Percentiles rank a stretch among this genome's conserved stretches.
Conservation (phyloP, 2,888 invertebrate genomes). For the Gerris lacustris region DNA sequence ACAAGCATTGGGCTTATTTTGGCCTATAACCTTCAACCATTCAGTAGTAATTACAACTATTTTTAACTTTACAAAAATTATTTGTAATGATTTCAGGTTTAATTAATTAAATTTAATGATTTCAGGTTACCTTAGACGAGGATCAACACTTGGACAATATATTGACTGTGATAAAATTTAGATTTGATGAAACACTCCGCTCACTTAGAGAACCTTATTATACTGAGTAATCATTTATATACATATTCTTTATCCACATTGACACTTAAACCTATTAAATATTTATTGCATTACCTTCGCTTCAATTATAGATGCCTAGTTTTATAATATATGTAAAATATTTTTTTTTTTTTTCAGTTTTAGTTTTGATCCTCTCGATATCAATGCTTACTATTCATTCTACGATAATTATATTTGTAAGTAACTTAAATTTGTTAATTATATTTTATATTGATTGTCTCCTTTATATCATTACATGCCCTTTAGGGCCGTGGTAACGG, state of each 20-base stretch:
- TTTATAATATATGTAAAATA: neutral
- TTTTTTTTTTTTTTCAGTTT: constrained; percentile 20
- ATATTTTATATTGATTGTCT: neutral
- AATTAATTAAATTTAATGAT: constrained; percentile 1
- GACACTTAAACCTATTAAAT: no score
- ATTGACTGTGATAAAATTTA: constrained; percentile 8
- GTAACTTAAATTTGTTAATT: constrained; percentile 35
- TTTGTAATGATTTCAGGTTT: neutral
- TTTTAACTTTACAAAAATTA: no score
- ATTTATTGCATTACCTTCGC: no score
- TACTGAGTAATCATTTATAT: neutral
- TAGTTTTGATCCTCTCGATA: constrained; percentile 48
- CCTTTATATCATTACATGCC: no score
- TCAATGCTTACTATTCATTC: constrained; percentile 60
- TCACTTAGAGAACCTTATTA: neutral
- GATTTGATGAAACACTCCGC: neutral
- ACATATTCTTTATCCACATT: neutral
- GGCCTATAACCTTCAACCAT: no score
- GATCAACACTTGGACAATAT: constrained; percentile 14
- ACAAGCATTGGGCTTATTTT: no score
- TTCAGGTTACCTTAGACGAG: constrained; percentile 12
- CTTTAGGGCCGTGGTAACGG: no score
- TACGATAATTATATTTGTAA: constrained; percentile 62
- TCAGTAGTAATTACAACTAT: no score
- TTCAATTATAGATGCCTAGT: no score